These are phyloP conservation scores for Neogobius melanostomus DNA, from an alignment of 2,113 vertebrate species.

Conservation along the genomic window DNA sequence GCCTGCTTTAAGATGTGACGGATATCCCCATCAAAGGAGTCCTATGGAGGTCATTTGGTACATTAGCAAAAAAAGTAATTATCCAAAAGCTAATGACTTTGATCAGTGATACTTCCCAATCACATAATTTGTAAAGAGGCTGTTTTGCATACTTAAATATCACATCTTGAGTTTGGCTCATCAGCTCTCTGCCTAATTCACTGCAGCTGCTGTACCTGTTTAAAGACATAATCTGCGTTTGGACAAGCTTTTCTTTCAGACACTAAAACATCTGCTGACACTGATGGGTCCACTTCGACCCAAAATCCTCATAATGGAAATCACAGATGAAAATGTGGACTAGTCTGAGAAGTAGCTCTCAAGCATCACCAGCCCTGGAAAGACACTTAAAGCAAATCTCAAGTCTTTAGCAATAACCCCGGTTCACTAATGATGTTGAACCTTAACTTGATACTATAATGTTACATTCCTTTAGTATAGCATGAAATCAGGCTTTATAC, in stretches of 20 bases:
- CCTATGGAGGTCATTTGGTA: conserved; percentile 17
- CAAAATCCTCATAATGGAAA: conserved; percentile 46
- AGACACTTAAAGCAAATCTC: neutral
- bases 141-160: conserved; percentile 15
- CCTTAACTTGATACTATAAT: neutral
- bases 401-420: neutral
- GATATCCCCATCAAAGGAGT: conserved; percentile 18
- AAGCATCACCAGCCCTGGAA: neutral
- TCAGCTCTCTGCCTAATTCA: conserved; percentile 31
- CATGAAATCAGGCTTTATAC: no score
- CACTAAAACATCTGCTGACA: conserved; percentile 39
- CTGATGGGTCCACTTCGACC: conserved; percentile 45
- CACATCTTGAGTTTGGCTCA: conserved; percentile 40
- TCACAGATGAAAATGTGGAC: conserved; percentile 1
- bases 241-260: conserved; percentile 23
- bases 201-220: conserved; percentile 60
- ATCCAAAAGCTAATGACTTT: conserved; percentile 9
- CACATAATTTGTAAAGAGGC: neutral
- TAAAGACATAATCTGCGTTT: conserved; percentile 24
- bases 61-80: conserved; percentile 14
- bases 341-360: conserved; percentile 18
- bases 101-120: conserved; percentile 15
- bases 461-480: neutral
- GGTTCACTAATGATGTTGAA: neutral
- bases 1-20: conserved; percentile 9